Evolutionary conservation across 2,797 vertebrate species (phyloP).

Genomic region (Enteromius paludinosus): DNA sequence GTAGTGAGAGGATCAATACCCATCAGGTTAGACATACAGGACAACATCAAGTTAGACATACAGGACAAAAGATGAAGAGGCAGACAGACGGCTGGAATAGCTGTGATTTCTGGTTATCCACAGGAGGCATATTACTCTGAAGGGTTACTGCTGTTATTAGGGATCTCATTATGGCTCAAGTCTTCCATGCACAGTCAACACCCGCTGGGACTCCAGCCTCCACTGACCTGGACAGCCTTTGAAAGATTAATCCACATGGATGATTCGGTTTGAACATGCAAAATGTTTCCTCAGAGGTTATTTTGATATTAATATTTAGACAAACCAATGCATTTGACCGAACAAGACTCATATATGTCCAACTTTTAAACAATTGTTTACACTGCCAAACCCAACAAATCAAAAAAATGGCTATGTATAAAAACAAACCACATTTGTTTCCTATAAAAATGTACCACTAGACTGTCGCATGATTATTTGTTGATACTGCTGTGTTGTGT

Average conservation of each 20-base stretch:
- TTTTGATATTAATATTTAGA: not conserved
- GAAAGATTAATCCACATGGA: constrained; percentile 59
- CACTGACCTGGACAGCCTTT: constrained; percentile 61
- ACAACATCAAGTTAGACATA: not conserved
- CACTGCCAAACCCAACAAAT: not conserved
- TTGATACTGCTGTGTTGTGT: constrained; percentile 10
- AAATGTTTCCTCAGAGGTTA: constrained; percentile 8
- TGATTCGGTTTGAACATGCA: constrained; percentile 29
- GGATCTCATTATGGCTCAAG: constrained; percentile 69
- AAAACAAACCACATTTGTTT: not conserved
- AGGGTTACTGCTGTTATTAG: constrained; percentile 63
- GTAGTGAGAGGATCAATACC: not conserved
- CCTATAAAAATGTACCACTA: not conserved
- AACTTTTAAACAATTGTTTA: not conserved
- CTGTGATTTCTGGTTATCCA: constrained; percentile 14
- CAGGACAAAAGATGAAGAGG: constrained; percentile 1
- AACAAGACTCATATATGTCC: not conserved
- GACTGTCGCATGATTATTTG: not conserved
- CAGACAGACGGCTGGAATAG: constrained; percentile 16
- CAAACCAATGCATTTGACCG: not conserved
- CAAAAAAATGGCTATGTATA: not conserved
- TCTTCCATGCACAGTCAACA: constrained; percentile 61
- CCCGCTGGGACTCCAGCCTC: constrained; percentile 44
- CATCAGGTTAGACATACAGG: not conserved
- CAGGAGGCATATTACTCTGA: constrained; percentile 48